Evolutionary conservation across 2,113 vertebrate species (phyloP).

Genomic region (Mola mola): DNA sequence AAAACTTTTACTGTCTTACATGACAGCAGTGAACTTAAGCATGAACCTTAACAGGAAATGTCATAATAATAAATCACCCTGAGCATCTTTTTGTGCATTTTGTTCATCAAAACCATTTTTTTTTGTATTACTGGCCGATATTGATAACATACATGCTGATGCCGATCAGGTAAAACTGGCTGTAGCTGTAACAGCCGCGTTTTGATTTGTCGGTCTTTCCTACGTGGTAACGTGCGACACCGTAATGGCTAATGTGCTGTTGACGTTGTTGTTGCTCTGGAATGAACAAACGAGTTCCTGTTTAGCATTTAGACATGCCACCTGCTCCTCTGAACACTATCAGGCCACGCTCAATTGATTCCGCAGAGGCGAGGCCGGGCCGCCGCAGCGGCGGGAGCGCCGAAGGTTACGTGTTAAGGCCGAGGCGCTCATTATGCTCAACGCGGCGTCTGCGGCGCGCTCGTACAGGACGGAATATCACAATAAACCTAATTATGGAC

Average conservation of each 20-base stretch:
- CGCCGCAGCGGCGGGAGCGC: slow-evolving; percentile 20
- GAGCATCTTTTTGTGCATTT: too few species aligned
- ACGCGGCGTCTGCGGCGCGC: slow-evolving; percentile 16
- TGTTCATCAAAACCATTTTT: too few species aligned
- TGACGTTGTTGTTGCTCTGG: slow-evolving; percentile 59
- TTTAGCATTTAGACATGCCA: slow-evolving; percentile 64
- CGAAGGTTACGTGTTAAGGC: slow-evolving; percentile 47
- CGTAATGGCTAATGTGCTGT: slow-evolving; percentile 44
- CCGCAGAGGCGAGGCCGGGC: slow-evolving; percentile 31
- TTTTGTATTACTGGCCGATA: too few species aligned
- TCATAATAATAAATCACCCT: too few species aligned
- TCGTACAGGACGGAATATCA: slow-evolving; percentile 34
- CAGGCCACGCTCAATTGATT: slow-evolving; percentile 64
- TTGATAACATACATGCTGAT: too few species aligned
- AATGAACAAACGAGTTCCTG: slow-evolving; percentile 64
- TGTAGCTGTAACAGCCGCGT: too few species aligned
- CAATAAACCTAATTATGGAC: slow-evolving; percentile 59
- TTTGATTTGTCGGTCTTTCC: too few species aligned
- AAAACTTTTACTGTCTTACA: too few species aligned
- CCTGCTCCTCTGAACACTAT: slow-evolving; percentile 60
- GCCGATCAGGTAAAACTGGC: too few species aligned
- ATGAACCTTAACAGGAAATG: too few species aligned
- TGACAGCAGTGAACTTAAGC: too few species aligned
- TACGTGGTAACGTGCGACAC: too few species aligned
- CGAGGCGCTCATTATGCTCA: slow-evolving; percentile 31